Evolutionary conservation across 2,797 vertebrate genomes (phyloP), one percentile per base, ranked within the genome.

Genomic region (Diceros bicornis): DNA sequence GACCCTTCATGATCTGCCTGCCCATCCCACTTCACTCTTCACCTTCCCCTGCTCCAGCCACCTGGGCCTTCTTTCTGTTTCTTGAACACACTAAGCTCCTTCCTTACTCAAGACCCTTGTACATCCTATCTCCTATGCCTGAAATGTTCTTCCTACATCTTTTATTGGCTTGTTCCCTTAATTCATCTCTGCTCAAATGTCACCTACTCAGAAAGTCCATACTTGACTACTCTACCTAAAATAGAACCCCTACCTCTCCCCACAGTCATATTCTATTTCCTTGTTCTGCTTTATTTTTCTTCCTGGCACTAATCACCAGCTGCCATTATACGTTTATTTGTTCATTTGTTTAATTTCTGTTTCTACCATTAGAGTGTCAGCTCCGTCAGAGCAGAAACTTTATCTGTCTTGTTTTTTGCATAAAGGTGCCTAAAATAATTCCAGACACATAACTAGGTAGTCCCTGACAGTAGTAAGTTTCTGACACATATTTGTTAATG

Each of bases 271-370:
- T 50, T 89, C 32, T 62, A 10, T 78, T 92, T 75, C 71, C 23
- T 89, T 85, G 50, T 6, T 72, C 66, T 52, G n/a, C 14, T 89
- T 88, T 89, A 37, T 77, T 95, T 89, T 90, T 92, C 64, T 71
- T 66, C n/a, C n/a, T 78, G 59, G 6, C 2, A 41, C 44, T 91
- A 68, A 61, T 61, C 87, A 62, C 32, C 32, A 74, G n/a, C 27
- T 93, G 34, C 87, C 44, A 66, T 34, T 92, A 4, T 68, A 90
- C 61, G 16, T 92, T 85, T 95, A 72, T 85, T 68, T 89, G 25
- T 69, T 92, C 72, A 74, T 86, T 90, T 92, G 32, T 57, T 81
- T 88, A 86, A 82, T 86, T 93, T 89, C 79, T 96, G 25, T 78
- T 64, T 95, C 34, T 78, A 61, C 9, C 7, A 47, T 25, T 91